A percentile compares a stretch with the other conserved stretches of the same genome.
phyloP scores from a whole-genome alignment of 2,888 invertebrate species.

The Dynastes maya region DNA sequence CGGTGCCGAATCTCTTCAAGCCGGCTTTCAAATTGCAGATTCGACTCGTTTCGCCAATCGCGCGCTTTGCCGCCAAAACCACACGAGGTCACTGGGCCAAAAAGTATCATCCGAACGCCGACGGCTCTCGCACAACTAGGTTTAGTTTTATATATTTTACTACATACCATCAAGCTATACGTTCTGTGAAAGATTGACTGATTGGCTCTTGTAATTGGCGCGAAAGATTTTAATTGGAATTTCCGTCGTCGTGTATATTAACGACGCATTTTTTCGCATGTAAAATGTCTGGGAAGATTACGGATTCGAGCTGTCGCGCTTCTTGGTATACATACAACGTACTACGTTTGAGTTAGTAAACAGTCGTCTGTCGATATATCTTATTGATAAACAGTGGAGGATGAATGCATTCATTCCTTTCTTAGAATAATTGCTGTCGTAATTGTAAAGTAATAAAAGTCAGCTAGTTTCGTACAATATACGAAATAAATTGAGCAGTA shows the following conservation, averaged over 20 bases:
- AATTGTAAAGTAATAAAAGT: no score
- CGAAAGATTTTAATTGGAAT: constrained; percentile 22
- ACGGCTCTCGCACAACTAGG: neutral
- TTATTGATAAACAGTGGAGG: neutral
- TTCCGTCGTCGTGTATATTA: constrained; percentile 2
- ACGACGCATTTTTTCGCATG: neutral
- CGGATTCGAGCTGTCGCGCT: no score
- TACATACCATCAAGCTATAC: neutral
- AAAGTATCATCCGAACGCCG: neutral
- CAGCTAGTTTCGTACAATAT: no score
- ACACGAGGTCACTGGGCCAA: constrained; percentile 31
- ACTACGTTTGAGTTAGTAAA: neutral
- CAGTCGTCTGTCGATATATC: neutral
- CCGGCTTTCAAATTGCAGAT: constrained; percentile 24
- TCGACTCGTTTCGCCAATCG: constrained; percentile 19
- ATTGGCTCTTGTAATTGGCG: constrained; percentile 3
- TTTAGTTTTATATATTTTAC: neutral
- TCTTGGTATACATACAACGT: neutral
- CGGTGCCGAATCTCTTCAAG: neutral
- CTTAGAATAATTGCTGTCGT: no score
- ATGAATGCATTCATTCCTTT: neutral
- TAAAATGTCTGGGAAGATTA: no score
- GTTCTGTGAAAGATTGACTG: neutral
- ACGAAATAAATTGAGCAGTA: no score
- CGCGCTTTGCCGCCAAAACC: constrained; percentile 27